Conservation (phyloP, 2,113 vertebrate genomes). For the Campylomormyrus tamandua region DNA sequence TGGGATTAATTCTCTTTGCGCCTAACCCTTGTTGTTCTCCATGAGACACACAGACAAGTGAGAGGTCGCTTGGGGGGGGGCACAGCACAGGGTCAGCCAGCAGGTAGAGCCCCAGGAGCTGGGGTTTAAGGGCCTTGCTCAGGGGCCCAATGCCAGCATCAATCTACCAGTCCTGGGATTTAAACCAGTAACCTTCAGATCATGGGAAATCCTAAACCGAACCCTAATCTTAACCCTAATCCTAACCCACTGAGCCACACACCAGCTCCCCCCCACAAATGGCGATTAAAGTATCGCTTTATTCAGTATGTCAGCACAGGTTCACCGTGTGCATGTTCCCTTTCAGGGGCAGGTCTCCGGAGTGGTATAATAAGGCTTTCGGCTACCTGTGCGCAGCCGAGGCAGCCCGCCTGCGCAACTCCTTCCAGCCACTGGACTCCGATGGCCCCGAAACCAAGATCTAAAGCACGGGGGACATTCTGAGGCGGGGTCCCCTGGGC, state of each 20-base stretch:
- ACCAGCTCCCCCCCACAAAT: not conserved
- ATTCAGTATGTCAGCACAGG: not conserved
- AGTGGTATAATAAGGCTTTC: slow-evolving; percentile 95
- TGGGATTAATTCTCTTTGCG: not conserved
- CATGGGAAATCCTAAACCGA: not conserved
- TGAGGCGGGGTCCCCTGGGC: slow-evolving; percentile 6
- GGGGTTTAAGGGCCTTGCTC: not conserved
- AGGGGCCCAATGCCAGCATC: not conserved
- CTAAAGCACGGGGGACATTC: slow-evolving; percentile 51
- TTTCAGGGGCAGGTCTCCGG: slow-evolving; percentile 83
- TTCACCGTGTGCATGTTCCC: not conserved
- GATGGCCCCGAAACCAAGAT: slow-evolving; percentile 82
- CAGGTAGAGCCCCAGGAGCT: not conserved
- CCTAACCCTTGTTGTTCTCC: not conserved
- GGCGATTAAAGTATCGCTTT: not conserved
- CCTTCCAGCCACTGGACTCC: slow-evolving; percentile 73
- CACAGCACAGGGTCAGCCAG: not conserved
- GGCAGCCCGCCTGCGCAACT: slow-evolving; percentile 80
- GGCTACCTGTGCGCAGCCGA: slow-evolving; percentile 83
- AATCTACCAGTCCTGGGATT: not conserved
- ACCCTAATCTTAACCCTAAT: not conserved
- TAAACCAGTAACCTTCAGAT: not conserved
- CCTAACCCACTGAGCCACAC: not conserved
- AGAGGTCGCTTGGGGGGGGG: not conserved
- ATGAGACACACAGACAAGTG: not conserved